Base-by-base conservation (phyloP, 2,797 vertebrate species). In the Hippocampus kuda region DNA sequence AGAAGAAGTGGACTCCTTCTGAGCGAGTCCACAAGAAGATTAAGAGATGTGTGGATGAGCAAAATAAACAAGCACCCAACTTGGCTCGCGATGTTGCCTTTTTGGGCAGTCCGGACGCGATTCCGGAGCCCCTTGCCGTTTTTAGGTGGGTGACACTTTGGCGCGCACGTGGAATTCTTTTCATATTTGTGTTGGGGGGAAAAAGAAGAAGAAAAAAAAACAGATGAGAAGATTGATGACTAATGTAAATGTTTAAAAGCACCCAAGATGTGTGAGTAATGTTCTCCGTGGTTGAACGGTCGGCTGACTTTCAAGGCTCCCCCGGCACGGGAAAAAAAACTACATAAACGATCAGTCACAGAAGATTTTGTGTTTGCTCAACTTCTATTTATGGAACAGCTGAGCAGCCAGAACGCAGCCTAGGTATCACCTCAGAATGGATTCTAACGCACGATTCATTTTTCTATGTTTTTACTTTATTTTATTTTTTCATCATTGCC, bases 351-450 rank as follows among this genome's bases (percentile, higher is more conserved):
- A 76, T 71, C 66, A 69, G 64, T 76, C 73, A 79, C 77, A 78
- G 71, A 68, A 53, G 61, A 76, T 67, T 80, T 81, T 80, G 78
- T 79, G 69, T 75, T 77, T 70, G 73, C 71, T 79, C 42, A 66
- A 67, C 61, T 72, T 80, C 84, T 85, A 83, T 87, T 82, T 84
- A 71, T 75, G 74, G 80, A 83, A 79, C 74, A 59, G 9, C 70
- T 66, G 76, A 30, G 24, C 13, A 26, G 63, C 22, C 24, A 24
- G 30, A 18, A 61, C 30, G 4, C 30, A 61, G 27, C 59, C 59
- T 61, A 22, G 30, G 27, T 61, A 61, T 61, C 59, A 34, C 11
- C 5, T 34, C 27, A 34, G 22, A 9, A 61, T 20, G 59, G 59
- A 38, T 8, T 61, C 13, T 61, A 20, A 61, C 20, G 1, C 49